phyloP scores from a whole-genome alignment of 2,888 invertebrate species.

The Orthosia incerta region DNA sequence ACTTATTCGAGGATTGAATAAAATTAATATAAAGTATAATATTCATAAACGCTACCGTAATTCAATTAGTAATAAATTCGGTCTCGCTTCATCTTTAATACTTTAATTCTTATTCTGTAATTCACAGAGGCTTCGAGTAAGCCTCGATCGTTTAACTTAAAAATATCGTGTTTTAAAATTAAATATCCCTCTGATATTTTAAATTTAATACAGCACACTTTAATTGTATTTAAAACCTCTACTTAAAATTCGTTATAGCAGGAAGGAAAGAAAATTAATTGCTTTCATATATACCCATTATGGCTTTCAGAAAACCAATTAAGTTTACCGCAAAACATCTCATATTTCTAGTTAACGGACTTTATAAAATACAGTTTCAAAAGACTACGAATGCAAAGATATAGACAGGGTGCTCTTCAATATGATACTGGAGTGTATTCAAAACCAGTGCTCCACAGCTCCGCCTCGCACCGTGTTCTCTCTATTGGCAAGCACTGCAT shows the following conservation, averaged over 20 bases:
- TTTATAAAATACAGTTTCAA: slow-evolving; percentile 34
- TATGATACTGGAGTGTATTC: slow-evolving; percentile 70
- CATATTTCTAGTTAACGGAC: not conserved
- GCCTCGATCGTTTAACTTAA: slow-evolving; percentile 23
- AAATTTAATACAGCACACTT: not conserved
- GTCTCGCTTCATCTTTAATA: slow-evolving; percentile 36
- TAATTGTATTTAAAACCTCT: slow-evolving; percentile 5
- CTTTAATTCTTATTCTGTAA: slow-evolving; percentile 40
- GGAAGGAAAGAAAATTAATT: slow-evolving; percentile 20
- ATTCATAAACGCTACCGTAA: slow-evolving; percentile 51
- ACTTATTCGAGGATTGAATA: slow-evolving; percentile 52
- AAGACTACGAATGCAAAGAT: slow-evolving; percentile 24
- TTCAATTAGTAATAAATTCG: slow-evolving; percentile 58
- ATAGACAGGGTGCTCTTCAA: slow-evolving; percentile 52
- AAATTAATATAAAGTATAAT: slow-evolving; percentile 54
- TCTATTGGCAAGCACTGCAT: slow-evolving; percentile 70
- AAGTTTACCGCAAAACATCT: slow-evolving; percentile 8
- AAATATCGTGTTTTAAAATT: slow-evolving; percentile 15
- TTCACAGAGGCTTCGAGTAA: slow-evolving; percentile 23
- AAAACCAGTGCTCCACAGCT: slow-evolving; percentile 58
- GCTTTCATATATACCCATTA: not conserved
- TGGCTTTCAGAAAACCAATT: slow-evolving; percentile 29
- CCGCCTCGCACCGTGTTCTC: slow-evolving; percentile 66
- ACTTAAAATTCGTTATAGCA: slow-evolving; percentile 9
- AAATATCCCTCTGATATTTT: not conserved